Base-by-base conservation (phyloP, 2,797 vertebrate species). In the Xenops minutus region DNA sequence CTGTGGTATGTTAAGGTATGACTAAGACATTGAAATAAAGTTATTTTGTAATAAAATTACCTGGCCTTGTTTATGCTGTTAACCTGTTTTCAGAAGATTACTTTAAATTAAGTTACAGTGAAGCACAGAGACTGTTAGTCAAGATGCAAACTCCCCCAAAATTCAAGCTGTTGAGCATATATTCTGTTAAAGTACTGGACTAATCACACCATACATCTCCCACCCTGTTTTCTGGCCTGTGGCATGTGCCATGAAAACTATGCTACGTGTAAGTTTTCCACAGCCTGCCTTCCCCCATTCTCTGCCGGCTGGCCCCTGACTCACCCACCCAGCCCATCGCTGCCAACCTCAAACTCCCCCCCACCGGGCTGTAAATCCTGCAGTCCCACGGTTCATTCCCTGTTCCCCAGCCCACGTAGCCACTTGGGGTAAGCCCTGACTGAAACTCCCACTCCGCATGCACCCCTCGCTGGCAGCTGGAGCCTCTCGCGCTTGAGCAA, bases 11-110 rank as follows among this genome's bases (percentile, higher is more conserved):
- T 37, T 27, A 17, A 69, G 52, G 48, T 29, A 54, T 79, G 88
- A 94, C 43, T 66, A 87, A 88, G 80, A 49, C 43, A 68, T 74
- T 86, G 72, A 94, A 92, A 86, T 49, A 59, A 64, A 87, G 64
- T 51, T 34, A 75, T 88, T 94, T 74, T 86, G 68, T 58, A 93
- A 86, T 69, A 85, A 85, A 77, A 81, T n/a, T 16, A 85, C 27
- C 59, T 24, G 61, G 18, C 7, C 1, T 13, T 48, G 59, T 48
- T 94, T 44, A 48, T 30, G 55, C 69, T 41, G 2, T 83, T 83
- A 84, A n/a, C 19, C 9, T 59, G 29, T 54, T 81, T 89, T 49
- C 63, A 72, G 61, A 43, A 58, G 36, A 69, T 36, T 9, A 11
- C 58, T 77, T 63, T 46, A 62, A 67, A 72, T 43, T 12, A 67